Percentiles rank a stretch among this genome's conserved stretches.
Conservation (phyloP, 1,140 invertebrate species). For the Drosophila varians region DNA sequence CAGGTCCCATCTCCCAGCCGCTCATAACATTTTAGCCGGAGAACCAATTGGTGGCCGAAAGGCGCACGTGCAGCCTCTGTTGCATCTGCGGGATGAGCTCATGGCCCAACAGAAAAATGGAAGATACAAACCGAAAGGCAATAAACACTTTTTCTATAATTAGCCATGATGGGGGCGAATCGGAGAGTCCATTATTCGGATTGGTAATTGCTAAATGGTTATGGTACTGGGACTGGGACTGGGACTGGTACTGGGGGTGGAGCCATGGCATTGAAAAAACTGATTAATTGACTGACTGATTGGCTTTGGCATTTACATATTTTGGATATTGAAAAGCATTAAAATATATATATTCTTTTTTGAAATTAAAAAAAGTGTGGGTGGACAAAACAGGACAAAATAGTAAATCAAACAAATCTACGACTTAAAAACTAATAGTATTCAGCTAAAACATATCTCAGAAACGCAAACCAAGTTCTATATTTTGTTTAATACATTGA, state of each 20-base stretch:
- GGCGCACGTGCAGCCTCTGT: slow-evolving; percentile 1
- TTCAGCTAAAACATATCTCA: too few species aligned
- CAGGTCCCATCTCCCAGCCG: slow-evolving; percentile 20
- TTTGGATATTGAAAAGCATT: too few species aligned
- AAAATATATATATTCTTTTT: too few species aligned
- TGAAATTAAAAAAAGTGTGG: too few species aligned
- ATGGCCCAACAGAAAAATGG: background rate
- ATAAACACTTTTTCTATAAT: slow-evolving; percentile 18
- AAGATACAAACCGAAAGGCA: background rate
- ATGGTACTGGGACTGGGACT: background rate
- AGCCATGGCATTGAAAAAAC: background rate
- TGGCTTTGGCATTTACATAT: background rate
- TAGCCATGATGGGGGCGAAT: slow-evolving; percentile 38
- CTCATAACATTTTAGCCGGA: too few species aligned
- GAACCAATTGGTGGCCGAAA: background rate
- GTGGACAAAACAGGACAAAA: too few species aligned
- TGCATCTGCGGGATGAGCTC: slow-evolving; percentile 35
- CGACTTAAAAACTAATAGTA: too few species aligned
- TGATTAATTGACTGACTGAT: slow-evolving; percentile 23
- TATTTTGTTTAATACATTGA: too few species aligned
- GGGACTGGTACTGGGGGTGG: background rate
- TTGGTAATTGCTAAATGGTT: slow-evolving; percentile 22
- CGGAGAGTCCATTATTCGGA: slow-evolving; percentile 5
- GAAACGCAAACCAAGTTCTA: too few species aligned
- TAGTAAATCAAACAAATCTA: too few species aligned